Evolutionary conservation across 2,797 vertebrate genomes (phyloP), one percentile per base, ranked within the genome.

Genomic region (Ctenochaetus hawaiiensis): DNA sequence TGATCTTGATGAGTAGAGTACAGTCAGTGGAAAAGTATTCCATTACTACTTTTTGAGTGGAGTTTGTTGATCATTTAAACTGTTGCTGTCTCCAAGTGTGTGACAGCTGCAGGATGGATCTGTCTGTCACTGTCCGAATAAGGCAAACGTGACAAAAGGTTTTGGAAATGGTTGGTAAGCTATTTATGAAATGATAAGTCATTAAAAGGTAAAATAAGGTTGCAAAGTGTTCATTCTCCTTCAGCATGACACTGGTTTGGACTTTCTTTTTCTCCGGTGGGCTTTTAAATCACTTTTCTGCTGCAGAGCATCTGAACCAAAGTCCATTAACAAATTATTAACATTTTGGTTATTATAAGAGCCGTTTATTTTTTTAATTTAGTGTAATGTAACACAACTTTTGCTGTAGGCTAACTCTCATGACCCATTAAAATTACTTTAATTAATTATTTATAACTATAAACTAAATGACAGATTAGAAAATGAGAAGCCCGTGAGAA

Each of bases 1-100:
- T 70, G 77, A 74, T 85, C 73, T 68, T 68, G 69, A 85, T 79
- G 64, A 78, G 78, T 14, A 41, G 67, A 68, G 65, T 51, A 54
- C 44, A 84, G 62, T 75, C 8, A 0, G 51, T 20, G 2, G 0
- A 66, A 76, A 75, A 67, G 67, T 65, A 57, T 63, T 49, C 58
- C 53, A 49, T 79, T 56, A 6, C 64, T 45, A n/a, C 54, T 75
- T 75, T 34, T 56, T 58, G 17, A 58, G 56, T 48, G 37, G 49
- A 58, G 45, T 77, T 67, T 67, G 45, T 53, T 59, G 57, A 76
- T 81, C 72, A 60, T 67, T 22, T 39, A 3, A 68, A 45, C 43
- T 18, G 20, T 48, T 51, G 30, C 30, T 34, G 30, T 34, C 6
- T 1, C 30, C 6, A 7, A 34, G 30, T 34, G 77, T 58, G 57